Percentiles rank a stretch among this genome's conserved stretches.
Evolutionary conservation across 2,113 vertebrate genomes (phyloP).

Genomic region (Trematomus loennbergii): DNA sequence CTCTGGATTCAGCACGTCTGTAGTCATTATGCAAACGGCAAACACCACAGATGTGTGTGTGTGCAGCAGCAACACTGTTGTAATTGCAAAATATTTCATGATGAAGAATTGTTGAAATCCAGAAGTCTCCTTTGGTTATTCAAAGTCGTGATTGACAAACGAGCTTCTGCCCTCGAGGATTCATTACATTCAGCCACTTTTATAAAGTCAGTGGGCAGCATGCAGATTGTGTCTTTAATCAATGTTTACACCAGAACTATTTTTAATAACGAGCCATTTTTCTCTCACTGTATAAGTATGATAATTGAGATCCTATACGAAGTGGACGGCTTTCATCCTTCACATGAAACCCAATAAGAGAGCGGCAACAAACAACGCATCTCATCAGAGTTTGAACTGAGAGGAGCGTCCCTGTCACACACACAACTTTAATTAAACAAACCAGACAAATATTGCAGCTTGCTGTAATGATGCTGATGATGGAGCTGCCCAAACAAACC

Average conservation of each 20-base stretch:
- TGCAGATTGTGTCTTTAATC: constrained; percentile 41
- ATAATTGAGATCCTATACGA: constrained; percentile 39
- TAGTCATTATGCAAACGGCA: constrained; percentile 11
- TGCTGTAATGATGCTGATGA: constrained; percentile 44
- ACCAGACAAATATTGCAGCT: constrained; percentile 36
- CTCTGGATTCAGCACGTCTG: constrained; percentile 1
- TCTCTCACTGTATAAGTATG: constrained; percentile 39
- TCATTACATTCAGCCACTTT: constrained; percentile 25
- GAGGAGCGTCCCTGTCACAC: background rate
- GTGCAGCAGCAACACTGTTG: background rate
- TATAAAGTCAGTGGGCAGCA: constrained; percentile 24
- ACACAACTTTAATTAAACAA: constrained; percentile 51
- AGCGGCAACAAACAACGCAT: constrained; percentile 19
- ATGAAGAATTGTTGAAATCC: constrained; percentile 8
- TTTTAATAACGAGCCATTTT: constrained; percentile 49
- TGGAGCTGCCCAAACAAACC: constrained; percentile 28
- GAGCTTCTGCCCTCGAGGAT: constrained; percentile 21
- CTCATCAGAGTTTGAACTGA: constrained; percentile 22
- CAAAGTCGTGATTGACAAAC: constrained; percentile 23
- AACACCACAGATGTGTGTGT: constrained; percentile 9
- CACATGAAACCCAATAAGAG: constrained; percentile 31
- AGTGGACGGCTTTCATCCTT: constrained; percentile 55
- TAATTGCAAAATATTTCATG: constrained; percentile 33
- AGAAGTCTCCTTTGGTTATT: constrained; percentile 4
- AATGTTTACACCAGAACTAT: constrained; percentile 50